Evolutionary conservation across 2,113 vertebrate genomes (phyloP), one percentile per base, ranked within the genome.

Genomic region (Psittacara wagleri): DNA sequence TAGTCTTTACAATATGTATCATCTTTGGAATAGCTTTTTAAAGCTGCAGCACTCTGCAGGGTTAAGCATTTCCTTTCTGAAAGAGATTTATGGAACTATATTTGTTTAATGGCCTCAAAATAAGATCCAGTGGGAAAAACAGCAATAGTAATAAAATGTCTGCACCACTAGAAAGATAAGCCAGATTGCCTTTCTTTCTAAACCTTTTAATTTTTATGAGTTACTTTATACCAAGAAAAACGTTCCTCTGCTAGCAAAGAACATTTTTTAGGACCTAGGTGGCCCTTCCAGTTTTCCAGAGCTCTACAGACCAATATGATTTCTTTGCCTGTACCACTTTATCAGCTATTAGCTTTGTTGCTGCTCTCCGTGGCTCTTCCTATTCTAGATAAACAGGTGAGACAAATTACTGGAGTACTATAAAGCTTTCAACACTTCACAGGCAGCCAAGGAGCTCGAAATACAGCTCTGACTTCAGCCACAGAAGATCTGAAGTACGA

Each of bases 381-480:
- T 35, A 62, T 68, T 83, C 75, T 75, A 81, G 94, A 92, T 95
- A 94, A 96, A 95, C 96, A 97, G 97, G 94, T 96, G 96, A 95
- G 94, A 91, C 81, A 90, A 76, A 93, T 97, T 91, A 75, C 48
- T 20, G 35, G 69, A 82, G 83, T 72, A 83, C 76, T 63, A 13
- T 63, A 88, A 95, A 73, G 31, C 91, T 88, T 79, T 86, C 86
- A 69, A 31, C 70, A 31, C 92, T 68, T 67, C 54, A 3, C 66
- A 64, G 86, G 49, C 78, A 43, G 67, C 92, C 92, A 88, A 3
- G 31, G 23, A 91, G 66, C 86, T 94, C 4, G 1, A 80, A 91
- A 92, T 84, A 72, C 78, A 84, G 39, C 41, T 46, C 49, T 46
- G 41, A 73, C 24, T 92, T 64, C 88, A 64, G 51, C 76, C 29